phyloP scores from a whole-genome alignment of 2,113 vertebrate species.

The Mirza zaza region DNA sequence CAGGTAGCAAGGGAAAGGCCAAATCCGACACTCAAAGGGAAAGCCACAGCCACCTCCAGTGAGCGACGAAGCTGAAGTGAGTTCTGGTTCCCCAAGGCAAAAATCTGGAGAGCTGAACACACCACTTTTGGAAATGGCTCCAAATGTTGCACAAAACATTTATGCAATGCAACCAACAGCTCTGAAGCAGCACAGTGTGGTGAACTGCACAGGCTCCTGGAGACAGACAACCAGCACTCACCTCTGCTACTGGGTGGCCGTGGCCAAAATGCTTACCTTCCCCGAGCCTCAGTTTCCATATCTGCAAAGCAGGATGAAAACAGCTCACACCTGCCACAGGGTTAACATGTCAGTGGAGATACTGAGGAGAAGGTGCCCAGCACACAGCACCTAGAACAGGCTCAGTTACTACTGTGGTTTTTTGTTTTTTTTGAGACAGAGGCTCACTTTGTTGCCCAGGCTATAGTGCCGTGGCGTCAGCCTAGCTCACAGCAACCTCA shows the following conservation, averaged over 20 bases:
- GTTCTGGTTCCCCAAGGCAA: not conserved
- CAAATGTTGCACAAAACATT: not conserved
- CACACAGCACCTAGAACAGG: fast-evolving
- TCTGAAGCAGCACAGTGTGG: no score
- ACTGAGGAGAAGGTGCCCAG: not conserved
- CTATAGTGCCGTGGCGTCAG: no score
- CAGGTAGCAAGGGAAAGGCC: not conserved
- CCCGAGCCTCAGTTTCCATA: not conserved
- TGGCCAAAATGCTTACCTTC: not conserved
- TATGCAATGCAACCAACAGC: fast-evolving
- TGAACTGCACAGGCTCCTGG: fast-evolving
- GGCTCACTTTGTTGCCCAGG: no score
- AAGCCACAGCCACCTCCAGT: not conserved
- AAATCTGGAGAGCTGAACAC: not conserved
- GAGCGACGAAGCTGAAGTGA: not conserved
- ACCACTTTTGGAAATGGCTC: not conserved
- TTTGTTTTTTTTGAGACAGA: no score
- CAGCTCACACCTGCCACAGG: not conserved
- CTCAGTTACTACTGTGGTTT: not conserved
- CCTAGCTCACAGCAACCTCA: no score
- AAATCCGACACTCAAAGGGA: not conserved
- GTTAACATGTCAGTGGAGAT: not conserved
- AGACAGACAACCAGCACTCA: not conserved
- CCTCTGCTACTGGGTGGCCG: not conserved
- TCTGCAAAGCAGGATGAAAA: not conserved